Base-by-base conservation (phyloP, 2,113 vertebrate genomes). In the Lontra canadensis region DNA sequence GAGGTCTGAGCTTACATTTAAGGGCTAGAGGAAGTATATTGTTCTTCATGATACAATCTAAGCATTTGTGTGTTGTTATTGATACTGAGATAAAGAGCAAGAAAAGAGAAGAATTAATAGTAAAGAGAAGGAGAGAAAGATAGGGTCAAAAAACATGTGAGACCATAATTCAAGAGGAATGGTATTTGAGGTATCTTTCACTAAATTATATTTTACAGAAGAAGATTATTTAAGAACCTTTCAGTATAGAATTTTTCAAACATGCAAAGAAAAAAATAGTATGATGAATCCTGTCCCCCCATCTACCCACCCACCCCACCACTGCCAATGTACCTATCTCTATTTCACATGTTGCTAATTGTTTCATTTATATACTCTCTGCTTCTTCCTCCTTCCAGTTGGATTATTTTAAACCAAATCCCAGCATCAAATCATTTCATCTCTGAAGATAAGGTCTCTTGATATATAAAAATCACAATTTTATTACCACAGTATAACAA, bases 371-470 rank as follows among this genome's bases (percentile, higher is more conserved):
- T 29, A 17, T 6, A 59, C 7, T 73, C 14, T 42, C 29, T 52
- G 55, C 21, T 26, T 2, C 31, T 42, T 39, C 0, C 4, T 36
- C 12, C 1, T 2, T 25, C 2, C 57, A 7, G 11, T 6, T 52
- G 13, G 20, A 61, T 55, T 78, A n/a, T n/a, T 61, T 92, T 88
- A 92, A 88, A 91, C 20, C 4, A 92, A 94, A 69, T 76, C 11
- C 20, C 31, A 88, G 6, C 14, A 59, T 69, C 55, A 14, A 31
- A 47, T 91, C 36, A 67, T 44, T 81, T 95, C 8, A 80, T 80
- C 12, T 63, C 23, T 79, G 34, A 81, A 81, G 39, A 47, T 80
- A 26, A 94, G 8, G 0, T 4, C n/a, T 85, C 44, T 80, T 49
- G 17, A 31, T 55, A 42, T 13, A 57, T 49, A n/a, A 18, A 36